Evolutionary conservation across 2,888 invertebrate genomes (phyloP).

Genomic region (Odontocerum albicorne): DNA sequence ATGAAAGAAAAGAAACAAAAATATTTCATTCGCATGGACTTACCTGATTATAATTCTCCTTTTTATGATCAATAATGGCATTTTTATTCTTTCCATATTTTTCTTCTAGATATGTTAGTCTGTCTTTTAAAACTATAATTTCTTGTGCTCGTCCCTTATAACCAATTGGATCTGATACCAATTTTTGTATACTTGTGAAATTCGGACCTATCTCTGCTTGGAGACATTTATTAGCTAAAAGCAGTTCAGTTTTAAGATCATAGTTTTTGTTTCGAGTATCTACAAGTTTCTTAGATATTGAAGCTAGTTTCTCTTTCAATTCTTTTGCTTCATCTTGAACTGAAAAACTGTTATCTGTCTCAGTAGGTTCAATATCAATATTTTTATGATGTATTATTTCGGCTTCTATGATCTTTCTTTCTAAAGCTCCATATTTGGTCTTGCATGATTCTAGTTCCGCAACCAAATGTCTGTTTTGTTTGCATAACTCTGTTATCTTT

Average conservation of each 20-base stretch:
- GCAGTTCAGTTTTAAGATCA: conserved; percentile 70
- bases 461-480: conserved; percentile 64
- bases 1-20: too few species aligned
- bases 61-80: conserved; percentile 35
- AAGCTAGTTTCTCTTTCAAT: conserved; percentile 61
- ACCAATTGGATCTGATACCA: conserved; percentile 59
- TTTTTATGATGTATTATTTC: conserved; percentile 44
- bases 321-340: conserved; percentile 60
- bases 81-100: conserved; percentile 54
- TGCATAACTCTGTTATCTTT: conserved; percentile 69
- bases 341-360: conserved; percentile 39
- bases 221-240: conserved; percentile 71
- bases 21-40: background rate
- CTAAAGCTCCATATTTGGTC: conserved; percentile 59
- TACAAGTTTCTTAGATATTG: conserved; percentile 63
- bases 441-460: conserved; percentile 63
- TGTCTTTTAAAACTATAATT: conserved; percentile 68
- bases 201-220: conserved; percentile 76
- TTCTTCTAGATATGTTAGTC: conserved; percentile 65
- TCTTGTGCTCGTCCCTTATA: conserved; percentile 82
- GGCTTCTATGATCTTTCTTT: conserved; percentile 53
- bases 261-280: conserved; percentile 70
- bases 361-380: conserved; percentile 40
- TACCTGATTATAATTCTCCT: conserved; percentile 22
- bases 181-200: conserved; percentile 63